Percentiles rank a stretch among this genome's conserved stretches.
Evolutionary conservation across 2,113 vertebrate species (phyloP).

Genomic region (Arothron firmamentum): DNA sequence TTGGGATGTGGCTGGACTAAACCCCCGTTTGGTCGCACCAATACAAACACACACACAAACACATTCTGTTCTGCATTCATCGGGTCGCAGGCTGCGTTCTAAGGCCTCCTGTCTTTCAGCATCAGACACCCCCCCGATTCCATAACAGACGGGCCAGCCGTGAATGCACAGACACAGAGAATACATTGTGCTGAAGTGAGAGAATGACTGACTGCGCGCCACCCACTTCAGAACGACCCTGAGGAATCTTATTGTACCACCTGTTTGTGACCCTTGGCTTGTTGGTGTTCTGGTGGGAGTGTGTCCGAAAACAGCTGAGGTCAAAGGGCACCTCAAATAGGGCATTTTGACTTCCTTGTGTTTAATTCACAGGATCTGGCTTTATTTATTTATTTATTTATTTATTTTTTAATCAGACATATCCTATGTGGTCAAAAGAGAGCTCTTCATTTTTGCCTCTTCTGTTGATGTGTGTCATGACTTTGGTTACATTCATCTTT

Average conservation of each 20-base stretch:
- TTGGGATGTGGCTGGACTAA: constrained; percentile 41
- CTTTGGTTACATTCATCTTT: too few species aligned
- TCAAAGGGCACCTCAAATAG: not conserved
- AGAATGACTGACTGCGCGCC: constrained; percentile 45
- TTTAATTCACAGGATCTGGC: too few species aligned
- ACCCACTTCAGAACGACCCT: constrained; percentile 35
- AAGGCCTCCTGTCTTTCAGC: constrained; percentile 33
- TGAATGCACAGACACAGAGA: constrained; percentile 57
- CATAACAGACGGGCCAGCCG: constrained; percentile 40
- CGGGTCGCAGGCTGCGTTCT: constrained; percentile 46
- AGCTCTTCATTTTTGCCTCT: too few species aligned
- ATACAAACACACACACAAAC: constrained; percentile 50
- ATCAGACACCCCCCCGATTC: constrained; percentile 35
- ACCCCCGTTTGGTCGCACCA: constrained; percentile 28
- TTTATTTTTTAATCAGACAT: too few species aligned
- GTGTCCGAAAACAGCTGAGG: constrained; percentile 3
- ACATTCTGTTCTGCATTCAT: constrained; percentile 41
- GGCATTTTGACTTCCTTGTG: too few species aligned
- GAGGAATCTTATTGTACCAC: constrained; percentile 32
- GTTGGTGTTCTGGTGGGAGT: not conserved
- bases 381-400: too few species aligned
- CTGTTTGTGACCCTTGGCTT: constrained; percentile 35
- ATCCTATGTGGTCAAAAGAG: too few species aligned
- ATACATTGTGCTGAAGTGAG: constrained; percentile 49
- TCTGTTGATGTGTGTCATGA: too few species aligned